A percentile compares a stretch with the other conserved stretches of the same genome.
These are phyloP conservation scores for Geothlypis trichas DNA, from an alignment of 2,113 vertebrate species.

Conservation along the genomic window DNA sequence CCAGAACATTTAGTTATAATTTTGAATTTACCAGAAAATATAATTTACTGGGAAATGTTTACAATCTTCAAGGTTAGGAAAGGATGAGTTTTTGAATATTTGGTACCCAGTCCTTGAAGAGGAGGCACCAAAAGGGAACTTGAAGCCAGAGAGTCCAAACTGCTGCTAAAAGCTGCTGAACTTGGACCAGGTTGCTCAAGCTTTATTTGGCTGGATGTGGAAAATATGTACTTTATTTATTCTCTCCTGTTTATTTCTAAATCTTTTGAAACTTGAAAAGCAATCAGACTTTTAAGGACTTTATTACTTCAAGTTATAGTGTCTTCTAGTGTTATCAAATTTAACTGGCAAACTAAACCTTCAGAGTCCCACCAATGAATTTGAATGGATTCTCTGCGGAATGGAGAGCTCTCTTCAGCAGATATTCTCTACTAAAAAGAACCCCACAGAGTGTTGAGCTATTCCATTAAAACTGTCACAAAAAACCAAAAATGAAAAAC, in stretches of 20 bases:
- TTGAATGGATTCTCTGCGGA: not conserved
- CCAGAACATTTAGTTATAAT: not conserved
- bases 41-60: not conserved
- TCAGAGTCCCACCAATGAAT: not conserved
- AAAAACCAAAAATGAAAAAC: not conserved
- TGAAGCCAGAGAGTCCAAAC: not conserved
- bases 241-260: not conserved
- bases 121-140: not conserved
- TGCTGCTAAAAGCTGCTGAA: not conserved
- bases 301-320: not conserved
- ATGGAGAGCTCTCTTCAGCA: not conserved
- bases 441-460: rapidly evolving
- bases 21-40: not conserved
- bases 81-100: not conserved
- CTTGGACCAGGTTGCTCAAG: not conserved
- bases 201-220: not conserved
- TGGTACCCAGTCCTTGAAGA: not conserved
- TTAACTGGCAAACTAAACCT: not conserved
- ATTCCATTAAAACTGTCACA: not conserved
- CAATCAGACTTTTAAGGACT: not conserved
- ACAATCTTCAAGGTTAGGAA: not conserved
- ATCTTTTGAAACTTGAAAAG: not conserved
- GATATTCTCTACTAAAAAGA: not conserved
- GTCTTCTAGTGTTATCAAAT: not conserved
- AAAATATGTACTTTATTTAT: not conserved